These are phyloP conservation scores for Megaleporinus macrocephalus DNA, from an alignment of 2,113 vertebrate species.

Conservation along the genomic window DNA sequence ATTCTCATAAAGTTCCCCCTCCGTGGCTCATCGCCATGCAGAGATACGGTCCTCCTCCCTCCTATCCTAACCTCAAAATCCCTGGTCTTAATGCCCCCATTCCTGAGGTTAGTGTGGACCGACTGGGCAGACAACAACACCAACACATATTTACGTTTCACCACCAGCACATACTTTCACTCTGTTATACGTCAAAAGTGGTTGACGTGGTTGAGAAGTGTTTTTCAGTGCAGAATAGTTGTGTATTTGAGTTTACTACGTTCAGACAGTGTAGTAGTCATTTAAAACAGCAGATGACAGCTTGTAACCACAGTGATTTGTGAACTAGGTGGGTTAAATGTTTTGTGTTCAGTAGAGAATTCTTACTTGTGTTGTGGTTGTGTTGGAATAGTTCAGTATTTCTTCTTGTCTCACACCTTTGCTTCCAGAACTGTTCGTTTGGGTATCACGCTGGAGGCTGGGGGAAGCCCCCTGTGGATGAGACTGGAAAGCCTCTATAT, in stretches of 20 bases:
- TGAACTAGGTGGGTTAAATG: too few species aligned
- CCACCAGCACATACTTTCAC: not conserved
- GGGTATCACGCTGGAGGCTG: slow-evolving; percentile 92
- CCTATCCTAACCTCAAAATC: slow-evolving; percentile 92
- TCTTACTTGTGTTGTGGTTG: not conserved
- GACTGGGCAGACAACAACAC: not conserved
- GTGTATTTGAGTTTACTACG: too few species aligned
- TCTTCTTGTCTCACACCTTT: not conserved
- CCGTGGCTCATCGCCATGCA: slow-evolving; percentile 95
- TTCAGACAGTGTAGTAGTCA: too few species aligned
- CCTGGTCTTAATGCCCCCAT: slow-evolving; percentile 90
- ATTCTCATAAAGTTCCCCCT: slow-evolving; percentile 91
- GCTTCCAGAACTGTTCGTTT: slow-evolving; percentile 85
- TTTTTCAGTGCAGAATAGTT: too few species aligned
- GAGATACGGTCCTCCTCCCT: slow-evolving; percentile 89
- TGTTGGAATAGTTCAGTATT: not conserved
- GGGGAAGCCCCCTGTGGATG: slow-evolving; percentile 91
- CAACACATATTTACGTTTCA: not conserved
- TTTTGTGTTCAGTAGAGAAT: too few species aligned
- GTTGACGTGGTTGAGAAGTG: not conserved
- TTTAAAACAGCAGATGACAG: too few species aligned
- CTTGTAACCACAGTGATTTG: too few species aligned
- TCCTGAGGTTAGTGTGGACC: slow-evolving; percentile 79
- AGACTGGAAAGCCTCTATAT: slow-evolving; percentile 90
- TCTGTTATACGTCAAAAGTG: not conserved